Evolutionary conservation across 2,888 invertebrate species (phyloP), one percentile per base, ranked within the genome.

Genomic region (Cerastis rubricosa): DNA sequence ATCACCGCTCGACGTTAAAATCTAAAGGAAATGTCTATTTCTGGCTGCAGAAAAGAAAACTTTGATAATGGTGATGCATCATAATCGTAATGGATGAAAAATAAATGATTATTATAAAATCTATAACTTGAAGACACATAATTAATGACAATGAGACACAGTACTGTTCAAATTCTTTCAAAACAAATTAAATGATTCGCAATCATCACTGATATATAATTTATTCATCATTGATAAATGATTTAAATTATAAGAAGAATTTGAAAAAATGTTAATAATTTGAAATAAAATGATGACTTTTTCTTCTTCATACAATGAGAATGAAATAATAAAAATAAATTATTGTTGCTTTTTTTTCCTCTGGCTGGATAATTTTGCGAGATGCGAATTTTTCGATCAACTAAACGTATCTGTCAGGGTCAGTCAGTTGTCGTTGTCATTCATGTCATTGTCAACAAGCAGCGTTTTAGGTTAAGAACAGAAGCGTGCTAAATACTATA

Each of bases 391-490:
- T 22, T 22, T 47, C 17, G 0, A 12, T 45, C 5, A 61, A 63
- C 76, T 76, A 76, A 68, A 68, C 76, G 76, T 40, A 19, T 1
- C 22, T 40, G 64, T 64, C 63, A 73, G 19, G 35, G 43, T 43
- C n/a, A n/a, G 17, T 45, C 47, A 25, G 45, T 25, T 67, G 49
- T 29, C 67, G 35, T 9, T 59, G 70, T 70, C 69, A 59, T 35
- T n/a, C n/a, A n/a, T 59, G 47, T 49, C 74, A 54, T 29, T 59
- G 59, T 67, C 40, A 77, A 64, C 35, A 47, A 54, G 5, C n/a
- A 14, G 14, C 1, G 6, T 65, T 71, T 17, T 22, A 83, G 85
- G 80, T 85, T 78, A 68, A 0, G 40, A 19, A 6, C 40, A 5
- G 5, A 43, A 76, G 59, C 74, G 76, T 71, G 78, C 64, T 35